phyloP scores from a whole-genome alignment of 2,888 invertebrate species.

The Caenorhabditis sp. region DNA sequence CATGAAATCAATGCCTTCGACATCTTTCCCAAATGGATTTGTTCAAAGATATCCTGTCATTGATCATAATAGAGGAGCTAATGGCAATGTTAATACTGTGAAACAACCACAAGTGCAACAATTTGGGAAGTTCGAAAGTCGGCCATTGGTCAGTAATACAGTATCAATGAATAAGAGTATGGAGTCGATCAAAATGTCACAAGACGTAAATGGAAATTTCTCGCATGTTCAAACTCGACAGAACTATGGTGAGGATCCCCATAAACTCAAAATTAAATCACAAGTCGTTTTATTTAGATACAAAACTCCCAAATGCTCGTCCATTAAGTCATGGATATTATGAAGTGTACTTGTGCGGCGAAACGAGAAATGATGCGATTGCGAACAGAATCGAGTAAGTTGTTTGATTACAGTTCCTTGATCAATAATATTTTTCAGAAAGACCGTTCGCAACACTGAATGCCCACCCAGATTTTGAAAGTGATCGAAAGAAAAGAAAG shows the following conservation, averaged over 20 bases:
- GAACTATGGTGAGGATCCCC: too few relatives aligned
- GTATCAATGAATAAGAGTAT: too few relatives aligned
- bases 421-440: constrained; percentile 5
- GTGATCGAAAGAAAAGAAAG: neutral
- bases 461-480: constrained; percentile 1
- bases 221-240: too few relatives aligned
- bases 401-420: too few relatives aligned
- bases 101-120: neutral
- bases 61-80: neutral
- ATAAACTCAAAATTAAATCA: too few relatives aligned
- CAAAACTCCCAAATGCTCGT: neutral
- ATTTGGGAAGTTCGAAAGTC: neutral
- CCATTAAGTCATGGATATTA: constrained; percentile 28
- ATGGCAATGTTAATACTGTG: neutral
- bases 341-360: constrained; percentile 22
- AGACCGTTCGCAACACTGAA: constrained; percentile 7
- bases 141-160: neutral
- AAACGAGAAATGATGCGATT: constrained; percentile 26
- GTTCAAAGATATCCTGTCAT: too few relatives aligned
- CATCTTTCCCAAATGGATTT: too few relatives aligned
- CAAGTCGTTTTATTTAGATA: neutral
- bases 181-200: too few relatives aligned
- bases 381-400: constrained; percentile 38
- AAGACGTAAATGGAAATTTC: too few relatives aligned
- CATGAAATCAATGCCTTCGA: too few relatives aligned